phyloP scores from a whole-genome alignment of 1,140 invertebrate genomes.

The Camponotus floridanus region DNA sequence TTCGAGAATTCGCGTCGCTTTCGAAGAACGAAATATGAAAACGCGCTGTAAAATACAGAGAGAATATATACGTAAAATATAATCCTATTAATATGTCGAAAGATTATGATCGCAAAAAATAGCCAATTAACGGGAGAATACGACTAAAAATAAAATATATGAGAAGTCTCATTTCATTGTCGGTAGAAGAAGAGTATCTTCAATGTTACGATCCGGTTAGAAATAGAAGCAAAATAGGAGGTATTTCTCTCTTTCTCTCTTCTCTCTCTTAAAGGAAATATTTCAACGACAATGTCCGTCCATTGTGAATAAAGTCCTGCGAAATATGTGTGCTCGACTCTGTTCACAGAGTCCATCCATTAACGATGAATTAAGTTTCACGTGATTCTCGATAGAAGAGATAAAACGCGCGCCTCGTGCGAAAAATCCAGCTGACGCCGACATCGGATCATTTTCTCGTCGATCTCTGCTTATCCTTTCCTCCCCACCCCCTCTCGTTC shows the following conservation, averaged over 20 bases:
- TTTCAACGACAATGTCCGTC: background rate
- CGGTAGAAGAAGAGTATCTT: background rate
- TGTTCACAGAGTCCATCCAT: background rate
- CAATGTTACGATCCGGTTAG: background rate
- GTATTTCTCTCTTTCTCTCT: too few relatives aligned
- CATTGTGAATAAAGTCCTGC: background rate
- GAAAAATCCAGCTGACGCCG: slow-evolving; percentile 12
- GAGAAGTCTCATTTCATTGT: background rate
- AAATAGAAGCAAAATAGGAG: background rate
- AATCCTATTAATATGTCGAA: background rate
- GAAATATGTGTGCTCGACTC: background rate
- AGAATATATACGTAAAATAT: slow-evolving; percentile 17
- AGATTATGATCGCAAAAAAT: background rate
- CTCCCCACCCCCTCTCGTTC: background rate
- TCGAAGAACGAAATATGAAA: slow-evolving; percentile 26
- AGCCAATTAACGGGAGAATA: slow-evolving; percentile 1
- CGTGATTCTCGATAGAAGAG: slow-evolving; percentile 1
- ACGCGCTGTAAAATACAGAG: background rate
- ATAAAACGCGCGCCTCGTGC: slow-evolving; percentile 3
- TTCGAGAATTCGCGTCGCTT: slow-evolving; percentile 28
- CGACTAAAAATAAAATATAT: background rate
- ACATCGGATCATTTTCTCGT: slow-evolving; percentile 41
- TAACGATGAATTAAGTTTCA: slow-evolving; percentile 21
- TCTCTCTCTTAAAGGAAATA: background rate
- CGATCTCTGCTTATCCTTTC: background rate